These are phyloP conservation scores for Poeciliopsis presidionis DNA, from an alignment of 2,797 vertebrate species.

Conservation along the genomic window DNA sequence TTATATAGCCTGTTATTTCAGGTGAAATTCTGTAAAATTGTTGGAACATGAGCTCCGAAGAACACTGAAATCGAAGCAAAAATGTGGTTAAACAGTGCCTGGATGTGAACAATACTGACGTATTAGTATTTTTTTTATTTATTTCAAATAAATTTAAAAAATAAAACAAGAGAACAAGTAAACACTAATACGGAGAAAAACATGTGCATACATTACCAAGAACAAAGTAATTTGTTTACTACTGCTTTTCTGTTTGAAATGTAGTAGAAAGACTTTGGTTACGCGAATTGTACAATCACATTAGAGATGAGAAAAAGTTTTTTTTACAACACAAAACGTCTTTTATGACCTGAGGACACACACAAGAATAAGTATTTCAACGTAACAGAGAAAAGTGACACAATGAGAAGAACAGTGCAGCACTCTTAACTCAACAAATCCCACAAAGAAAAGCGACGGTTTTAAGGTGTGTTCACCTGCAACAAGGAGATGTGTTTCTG, in stretches of 20 bases:
- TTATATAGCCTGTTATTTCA: neutral
- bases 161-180: too few relatives aligned
- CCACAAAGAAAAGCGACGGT: slow-evolving; percentile 23
- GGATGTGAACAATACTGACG: neutral
- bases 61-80: neutral
- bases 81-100: neutral
- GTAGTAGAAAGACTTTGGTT: too few relatives aligned
- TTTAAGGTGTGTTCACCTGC: slow-evolving; percentile 33
- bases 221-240: too few relatives aligned
- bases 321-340: neutral
- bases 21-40: neutral
- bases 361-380: neutral
- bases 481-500: slow-evolving; percentile 26
- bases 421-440: slow-evolving; percentile 20
- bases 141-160: too few relatives aligned
- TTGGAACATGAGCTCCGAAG: neutral
- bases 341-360: neutral
- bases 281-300: neutral
- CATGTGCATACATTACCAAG: too few relatives aligned
- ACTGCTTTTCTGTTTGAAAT: too few relatives aligned
- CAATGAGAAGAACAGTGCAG: neutral
- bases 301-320: neutral
- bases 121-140: too few relatives aligned
- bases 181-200: too few relatives aligned
- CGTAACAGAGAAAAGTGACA: neutral